Evolutionary conservation across 2,888 invertebrate genomes (phyloP).

Genomic region (Geotrupes spiniger): DNA sequence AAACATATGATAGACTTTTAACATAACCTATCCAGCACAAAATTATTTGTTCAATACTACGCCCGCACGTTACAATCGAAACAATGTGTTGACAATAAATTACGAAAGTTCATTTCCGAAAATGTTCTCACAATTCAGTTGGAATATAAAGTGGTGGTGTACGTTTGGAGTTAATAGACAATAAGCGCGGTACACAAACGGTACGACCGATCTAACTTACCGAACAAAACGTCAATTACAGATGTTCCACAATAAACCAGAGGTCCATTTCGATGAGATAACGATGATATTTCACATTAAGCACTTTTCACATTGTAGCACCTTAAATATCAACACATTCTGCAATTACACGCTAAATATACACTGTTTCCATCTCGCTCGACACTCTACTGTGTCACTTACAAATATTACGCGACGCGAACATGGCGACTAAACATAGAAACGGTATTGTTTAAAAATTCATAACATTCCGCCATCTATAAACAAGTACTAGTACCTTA

Average conservation of each 20-base stretch:
- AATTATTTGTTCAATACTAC: too few relatives aligned
- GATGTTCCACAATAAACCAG: slow-evolving; percentile 31
- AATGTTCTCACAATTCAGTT: too few relatives aligned
- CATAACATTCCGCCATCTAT: slow-evolving; percentile 7
- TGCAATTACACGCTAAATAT: slow-evolving; percentile 42
- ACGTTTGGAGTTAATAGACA: too few relatives aligned
- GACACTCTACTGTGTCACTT: slow-evolving; percentile 21
- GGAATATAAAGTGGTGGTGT: too few relatives aligned
- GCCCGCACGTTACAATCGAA: too few relatives aligned
- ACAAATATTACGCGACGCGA: slow-evolving; percentile 23
- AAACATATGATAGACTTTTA: too few relatives aligned
- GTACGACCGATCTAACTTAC: slow-evolving; percentile 15
- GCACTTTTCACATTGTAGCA: slow-evolving; percentile 37
- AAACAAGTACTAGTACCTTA: background rate
- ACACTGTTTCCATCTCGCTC: slow-evolving; percentile 44
- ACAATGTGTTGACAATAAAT: too few relatives aligned
- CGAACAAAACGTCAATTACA: slow-evolving; percentile 33
- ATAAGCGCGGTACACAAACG: slow-evolving; percentile 11
- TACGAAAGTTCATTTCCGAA: too few relatives aligned
- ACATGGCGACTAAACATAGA: slow-evolving; percentile 24
- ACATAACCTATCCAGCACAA: too few relatives aligned
- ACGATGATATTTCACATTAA: slow-evolving; percentile 36
- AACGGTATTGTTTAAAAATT: slow-evolving; percentile 5
- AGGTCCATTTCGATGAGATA: slow-evolving; percentile 36
- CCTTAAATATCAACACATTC: slow-evolving; percentile 40